Conservation (phyloP, 1,140 invertebrate species). For the Lordiphosa collinella region DNA sequence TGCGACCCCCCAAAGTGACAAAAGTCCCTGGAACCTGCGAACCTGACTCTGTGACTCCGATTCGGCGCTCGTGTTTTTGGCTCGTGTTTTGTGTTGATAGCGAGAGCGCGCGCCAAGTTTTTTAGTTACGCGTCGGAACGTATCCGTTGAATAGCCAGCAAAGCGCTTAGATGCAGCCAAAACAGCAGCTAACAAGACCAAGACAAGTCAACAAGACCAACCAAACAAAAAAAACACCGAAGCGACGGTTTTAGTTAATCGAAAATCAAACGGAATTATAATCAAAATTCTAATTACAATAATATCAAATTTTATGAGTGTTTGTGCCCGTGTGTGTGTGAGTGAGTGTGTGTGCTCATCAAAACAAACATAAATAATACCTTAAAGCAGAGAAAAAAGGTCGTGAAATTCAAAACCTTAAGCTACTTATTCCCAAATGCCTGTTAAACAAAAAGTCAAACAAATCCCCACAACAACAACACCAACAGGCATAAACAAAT, state of each 20-base stretch:
- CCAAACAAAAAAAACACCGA: slow-evolving; percentile 19
- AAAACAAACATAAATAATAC: slow-evolving; percentile 31
- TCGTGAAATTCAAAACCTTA: slow-evolving; percentile 44
- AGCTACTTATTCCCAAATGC: slow-evolving; percentile 52
- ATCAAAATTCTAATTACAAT: slow-evolving; percentile 1
- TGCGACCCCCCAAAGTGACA: slow-evolving; percentile 36
- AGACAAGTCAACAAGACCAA: slow-evolving; percentile 22
- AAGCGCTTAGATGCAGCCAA: slow-evolving; percentile 66
- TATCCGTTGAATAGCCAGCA: slow-evolving; percentile 68
- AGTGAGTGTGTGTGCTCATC: slow-evolving; percentile 17
- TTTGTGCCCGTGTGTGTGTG: not conserved
- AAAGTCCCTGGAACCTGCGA: slow-evolving; percentile 40
- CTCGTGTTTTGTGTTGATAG: slow-evolving; percentile 45
- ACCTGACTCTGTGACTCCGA: not conserved
- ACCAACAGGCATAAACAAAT: slow-evolving; percentile 30
- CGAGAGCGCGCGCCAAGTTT: slow-evolving; percentile 73
- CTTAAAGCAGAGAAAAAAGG: slow-evolving; percentile 22
- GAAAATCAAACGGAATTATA: not conserved
- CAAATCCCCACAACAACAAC: not conserved
- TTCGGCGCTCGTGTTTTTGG: slow-evolving; percentile 31
- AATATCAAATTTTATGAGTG: slow-evolving; percentile 1
- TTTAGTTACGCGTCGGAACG: slow-evolving; percentile 74
- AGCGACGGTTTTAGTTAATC: slow-evolving; percentile 34
- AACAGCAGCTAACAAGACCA: slow-evolving; percentile 31
- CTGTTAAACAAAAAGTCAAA: slow-evolving; percentile 37